Percentiles rank a stretch among this genome's conserved stretches.
These are phyloP conservation scores for Xiphorhynchus erythropygius DNA, from an alignment of 2,797 vertebrate genomes.

Conservation along the genomic window DNA sequence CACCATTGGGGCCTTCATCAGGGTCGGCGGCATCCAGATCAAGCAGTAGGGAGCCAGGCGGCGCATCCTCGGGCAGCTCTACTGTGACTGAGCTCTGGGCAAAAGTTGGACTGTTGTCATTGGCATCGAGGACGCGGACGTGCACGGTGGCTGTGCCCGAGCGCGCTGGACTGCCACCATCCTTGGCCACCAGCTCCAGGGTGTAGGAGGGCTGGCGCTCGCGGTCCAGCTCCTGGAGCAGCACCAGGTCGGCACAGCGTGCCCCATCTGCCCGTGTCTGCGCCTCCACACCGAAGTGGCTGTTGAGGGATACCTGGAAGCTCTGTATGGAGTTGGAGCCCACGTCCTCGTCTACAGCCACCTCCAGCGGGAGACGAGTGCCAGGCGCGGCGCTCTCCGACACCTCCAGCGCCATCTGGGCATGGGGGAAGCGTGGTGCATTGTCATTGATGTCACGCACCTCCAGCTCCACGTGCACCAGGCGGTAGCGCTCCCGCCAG, in stretches of 20 bases:
- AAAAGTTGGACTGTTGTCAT: slow-evolving; percentile 93
- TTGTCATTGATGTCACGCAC: slow-evolving; percentile 94
- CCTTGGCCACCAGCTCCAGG: slow-evolving; percentile 89
- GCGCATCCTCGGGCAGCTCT: slow-evolving; percentile 88
- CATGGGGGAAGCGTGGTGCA: slow-evolving; percentile 86
- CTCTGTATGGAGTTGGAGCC: slow-evolving; percentile 91
- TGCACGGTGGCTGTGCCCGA: slow-evolving; percentile 86
- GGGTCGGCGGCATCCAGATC: slow-evolving; percentile 86
- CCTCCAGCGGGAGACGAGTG: slow-evolving; percentile 87
- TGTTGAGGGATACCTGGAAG: slow-evolving; percentile 89
- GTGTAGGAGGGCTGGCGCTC: slow-evolving; percentile 87
- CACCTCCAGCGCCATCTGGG: slow-evolving; percentile 87
- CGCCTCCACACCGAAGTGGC: slow-evolving; percentile 91
- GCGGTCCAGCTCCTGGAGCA: slow-evolving; percentile 91
- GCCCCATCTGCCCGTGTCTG: slow-evolving; percentile 92
- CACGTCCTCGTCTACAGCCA: slow-evolving; percentile 88
- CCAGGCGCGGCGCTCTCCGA: slow-evolving; percentile 88
- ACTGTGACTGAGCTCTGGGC: slow-evolving; percentile 85
- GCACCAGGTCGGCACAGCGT: slow-evolving; percentile 92
- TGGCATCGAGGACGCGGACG: slow-evolving; percentile 90
- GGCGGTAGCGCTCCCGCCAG: slow-evolving; percentile 85
- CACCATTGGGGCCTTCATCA: slow-evolving; percentile 89
- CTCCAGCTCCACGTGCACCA: slow-evolving; percentile 94
- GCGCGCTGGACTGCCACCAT: slow-evolving; percentile 85
- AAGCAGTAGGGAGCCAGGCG: slow-evolving; percentile 83